These are phyloP conservation scores for Atta colombica DNA, from an alignment of 1,140 invertebrate genomes.

Conservation along the genomic window DNA sequence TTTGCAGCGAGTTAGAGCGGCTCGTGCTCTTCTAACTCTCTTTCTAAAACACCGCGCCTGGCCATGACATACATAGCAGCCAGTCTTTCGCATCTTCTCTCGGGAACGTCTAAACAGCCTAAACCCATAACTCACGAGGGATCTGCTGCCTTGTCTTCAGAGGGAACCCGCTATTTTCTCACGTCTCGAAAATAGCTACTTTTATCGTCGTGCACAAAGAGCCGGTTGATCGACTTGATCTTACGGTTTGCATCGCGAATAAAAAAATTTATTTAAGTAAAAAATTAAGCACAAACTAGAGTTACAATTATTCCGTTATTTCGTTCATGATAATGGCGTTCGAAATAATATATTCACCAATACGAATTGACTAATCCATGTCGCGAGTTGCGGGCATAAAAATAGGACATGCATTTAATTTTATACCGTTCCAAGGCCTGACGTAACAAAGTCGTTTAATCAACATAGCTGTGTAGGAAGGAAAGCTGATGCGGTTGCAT, in stretches of 20 bases:
- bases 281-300: neutral
- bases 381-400: conserved; percentile 19
- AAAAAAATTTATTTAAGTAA: conserved; percentile 8
- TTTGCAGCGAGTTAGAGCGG: conserved; percentile 63
- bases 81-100: conserved; percentile 76
- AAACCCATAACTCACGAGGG: conserved; percentile 69
- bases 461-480: conserved; percentile 26
- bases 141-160: conserved; percentile 42
- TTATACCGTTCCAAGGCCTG: neutral
- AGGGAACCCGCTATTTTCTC: conserved; percentile 58
- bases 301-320: neutral
- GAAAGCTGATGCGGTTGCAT: conserved; percentile 35
- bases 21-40: conserved; percentile 71
- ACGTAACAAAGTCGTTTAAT: conserved; percentile 31
- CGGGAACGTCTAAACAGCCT: conserved; percentile 67
- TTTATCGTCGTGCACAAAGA: conserved; percentile 36
- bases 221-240: conserved; percentile 18
- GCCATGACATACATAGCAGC: conserved; percentile 74
- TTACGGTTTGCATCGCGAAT: conserved; percentile 10
- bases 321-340: neutral
- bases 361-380: conserved; percentile 16
- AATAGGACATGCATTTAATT: conserved; percentile 43
- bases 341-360: conserved; percentile 2
- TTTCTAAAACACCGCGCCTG: conserved; percentile 74
- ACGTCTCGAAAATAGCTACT: conserved; percentile 35